A percentile compares a stretch with the other conserved stretches of the same genome.
Conservation (phyloP, 2,113 vertebrate species). For the Tonatia bakeri region DNA sequence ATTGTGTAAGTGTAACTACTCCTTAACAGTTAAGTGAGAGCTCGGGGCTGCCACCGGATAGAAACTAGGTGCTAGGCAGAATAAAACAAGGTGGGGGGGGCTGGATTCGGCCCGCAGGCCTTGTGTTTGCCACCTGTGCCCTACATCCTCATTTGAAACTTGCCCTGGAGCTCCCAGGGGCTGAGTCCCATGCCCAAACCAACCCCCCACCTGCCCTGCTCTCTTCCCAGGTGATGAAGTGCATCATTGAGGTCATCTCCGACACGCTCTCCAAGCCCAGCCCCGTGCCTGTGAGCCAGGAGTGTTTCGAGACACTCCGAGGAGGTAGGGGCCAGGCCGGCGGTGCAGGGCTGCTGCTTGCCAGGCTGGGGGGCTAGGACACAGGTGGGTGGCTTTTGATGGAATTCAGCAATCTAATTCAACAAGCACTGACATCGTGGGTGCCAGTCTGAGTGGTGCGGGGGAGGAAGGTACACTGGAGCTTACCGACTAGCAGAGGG, state of each 20-base stretch:
- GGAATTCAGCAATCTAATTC: background rate
- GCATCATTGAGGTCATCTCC: constrained; percentile 93
- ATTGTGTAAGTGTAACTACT: no score
- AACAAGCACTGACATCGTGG: background rate
- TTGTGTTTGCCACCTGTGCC: no score
- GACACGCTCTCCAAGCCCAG: constrained; percentile 90
- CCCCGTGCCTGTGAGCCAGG: constrained; percentile 86
- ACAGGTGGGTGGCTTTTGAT: background rate
- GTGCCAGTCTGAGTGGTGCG: background rate
- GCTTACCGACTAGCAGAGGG: background rate
- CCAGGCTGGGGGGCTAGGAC: background rate
- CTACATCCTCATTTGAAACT: background rate
- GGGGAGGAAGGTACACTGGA: background rate
- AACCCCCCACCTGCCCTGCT: background rate
- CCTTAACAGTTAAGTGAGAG: no score
- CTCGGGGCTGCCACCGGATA: no score
- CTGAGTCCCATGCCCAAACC: background rate
- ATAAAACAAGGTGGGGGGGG: no score
- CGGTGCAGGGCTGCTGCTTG: background rate
- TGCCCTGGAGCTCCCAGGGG: background rate
- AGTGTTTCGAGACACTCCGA: constrained; percentile 89
- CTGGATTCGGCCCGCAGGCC: no score
- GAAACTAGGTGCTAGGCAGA: no score
- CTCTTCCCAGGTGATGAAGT: constrained; percentile 91
- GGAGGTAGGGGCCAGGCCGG: constrained; percentile 82